Percentiles rank a stretch among this genome's conserved stretches.
phyloP scores from a whole-genome alignment of 2,113 vertebrate species.

The Maccullochella peelii region DNA sequence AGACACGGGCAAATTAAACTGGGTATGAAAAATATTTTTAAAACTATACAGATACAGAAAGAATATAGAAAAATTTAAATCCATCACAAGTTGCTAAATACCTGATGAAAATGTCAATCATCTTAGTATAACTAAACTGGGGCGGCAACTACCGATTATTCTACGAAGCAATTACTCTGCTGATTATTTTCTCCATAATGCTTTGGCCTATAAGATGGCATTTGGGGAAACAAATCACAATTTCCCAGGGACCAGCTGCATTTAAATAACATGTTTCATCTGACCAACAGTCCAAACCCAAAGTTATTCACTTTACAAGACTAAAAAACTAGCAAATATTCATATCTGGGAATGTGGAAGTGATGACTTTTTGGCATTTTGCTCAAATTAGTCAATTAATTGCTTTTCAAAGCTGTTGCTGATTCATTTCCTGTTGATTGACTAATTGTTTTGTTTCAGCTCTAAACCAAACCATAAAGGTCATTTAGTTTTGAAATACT shows the following conservation, averaged over 20 bases:
- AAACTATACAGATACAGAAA: background rate
- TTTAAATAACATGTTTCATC: background rate
- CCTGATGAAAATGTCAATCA: background rate
- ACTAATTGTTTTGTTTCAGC: background rate
- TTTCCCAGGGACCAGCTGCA: too few relatives aligned
- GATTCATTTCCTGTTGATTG: background rate
- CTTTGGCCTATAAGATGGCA: background rate
- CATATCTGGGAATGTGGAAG: background rate
- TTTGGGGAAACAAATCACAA: too few relatives aligned
- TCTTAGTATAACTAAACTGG: too few relatives aligned
- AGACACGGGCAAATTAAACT: background rate
- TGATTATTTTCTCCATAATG: background rate
- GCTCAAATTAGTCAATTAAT: background rate
- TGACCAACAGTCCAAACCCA: background rate
- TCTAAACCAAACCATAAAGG: background rate
- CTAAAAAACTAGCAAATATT: background rate
- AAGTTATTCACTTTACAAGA: background rate
- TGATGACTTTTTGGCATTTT: background rate
- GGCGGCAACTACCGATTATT: background rate
- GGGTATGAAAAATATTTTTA: background rate
- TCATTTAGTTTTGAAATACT: background rate
- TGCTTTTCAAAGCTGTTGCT: background rate
- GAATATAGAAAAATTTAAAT: background rate
- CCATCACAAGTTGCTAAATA: background rate
- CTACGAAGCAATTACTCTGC: background rate